Base-by-base conservation (phyloP, 2,888 invertebrate species). In the Exocentrus adspersus region DNA sequence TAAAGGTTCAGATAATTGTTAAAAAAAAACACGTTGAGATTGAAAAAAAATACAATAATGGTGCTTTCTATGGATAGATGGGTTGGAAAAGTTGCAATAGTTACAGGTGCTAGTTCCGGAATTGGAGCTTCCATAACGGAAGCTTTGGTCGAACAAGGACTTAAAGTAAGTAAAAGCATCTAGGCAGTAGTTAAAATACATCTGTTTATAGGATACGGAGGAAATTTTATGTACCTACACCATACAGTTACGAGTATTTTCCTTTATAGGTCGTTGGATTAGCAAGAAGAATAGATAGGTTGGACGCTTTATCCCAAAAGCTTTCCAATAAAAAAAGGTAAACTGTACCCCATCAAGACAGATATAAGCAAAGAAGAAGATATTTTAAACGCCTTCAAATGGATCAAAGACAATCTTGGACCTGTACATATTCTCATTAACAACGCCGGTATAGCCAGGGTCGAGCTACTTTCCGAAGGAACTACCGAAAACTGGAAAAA, bases 311-410 rank as follows among this genome's bases (percentile, higher is more conserved):
- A 1, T 30, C 71, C 3, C 45, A 60, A 19, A 48, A 67, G n/a
- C 59, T 71, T 0, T 58, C 69, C 5, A 60, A 52, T 1, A 60
- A 66, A 46, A 72, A 71, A 37, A 78, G 78, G 1, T 74, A 77
- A 68, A 67, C 75, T 82, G 4, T 71, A 77, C 58, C 75, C 78
- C 0, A 17, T 76, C 0, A 76, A 79, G 68, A 78, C 79, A 64
- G 82, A 83, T 63, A 63, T 82, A 1, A 69, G 78, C 12, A 77
- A 75, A 20, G 80, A 81, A 62, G 68, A 70, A 45, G 77, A 48
- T n/a, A 48, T 48, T 28, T 1, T 48, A 12, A 48, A 16, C 28
- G 48, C 48, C 1, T 48, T 48, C 28, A 48, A 48, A 28, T 28
- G 28, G 28, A 28, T 48, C 9, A 48, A 48, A 12, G 48, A 48